Evolutionary conservation across 2,888 invertebrate species (phyloP).

Genomic region (Cheilosia pagana): DNA sequence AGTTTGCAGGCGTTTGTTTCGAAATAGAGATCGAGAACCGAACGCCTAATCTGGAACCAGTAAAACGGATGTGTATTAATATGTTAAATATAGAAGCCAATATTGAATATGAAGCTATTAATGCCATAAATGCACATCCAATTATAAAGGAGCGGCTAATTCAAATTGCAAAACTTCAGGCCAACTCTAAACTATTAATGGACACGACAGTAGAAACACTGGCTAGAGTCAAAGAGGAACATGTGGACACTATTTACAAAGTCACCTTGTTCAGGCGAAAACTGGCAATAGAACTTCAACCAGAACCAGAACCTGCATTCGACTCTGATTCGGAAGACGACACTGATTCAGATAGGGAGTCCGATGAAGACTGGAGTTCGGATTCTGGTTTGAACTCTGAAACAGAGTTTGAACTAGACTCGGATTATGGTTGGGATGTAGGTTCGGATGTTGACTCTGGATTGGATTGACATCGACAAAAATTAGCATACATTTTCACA

Average conservation of each 20-base stretch:
- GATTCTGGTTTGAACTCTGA: not conserved
- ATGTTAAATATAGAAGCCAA: not conserved
- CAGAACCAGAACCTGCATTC: not conserved
- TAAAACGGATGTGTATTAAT: not conserved
- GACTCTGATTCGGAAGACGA: not conserved
- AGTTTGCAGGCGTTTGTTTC: not conserved
- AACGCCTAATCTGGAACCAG: not conserved
- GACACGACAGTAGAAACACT: not conserved
- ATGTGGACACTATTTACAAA: not conserved
- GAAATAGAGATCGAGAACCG: not conserved
- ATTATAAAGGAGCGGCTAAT: not conserved
- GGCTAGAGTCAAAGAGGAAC: not conserved
- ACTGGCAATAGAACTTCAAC: not conserved
- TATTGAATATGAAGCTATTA: not conserved
- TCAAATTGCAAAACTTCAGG: slow-evolving; percentile 4
- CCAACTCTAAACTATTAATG: not conserved
- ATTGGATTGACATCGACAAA: not conserved
- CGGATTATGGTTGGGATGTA: not conserved
- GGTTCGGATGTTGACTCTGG: not conserved
- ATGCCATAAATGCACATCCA: not conserved
- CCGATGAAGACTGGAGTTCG: not conserved
- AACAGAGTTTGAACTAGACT: not conserved
- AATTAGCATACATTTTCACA: too few species aligned
- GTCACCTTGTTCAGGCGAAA: not conserved
- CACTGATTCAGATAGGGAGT: not conserved